phyloP scores from a whole-genome alignment of 2,113 vertebrate genomes.

The Oreochromis tanganicae region DNA sequence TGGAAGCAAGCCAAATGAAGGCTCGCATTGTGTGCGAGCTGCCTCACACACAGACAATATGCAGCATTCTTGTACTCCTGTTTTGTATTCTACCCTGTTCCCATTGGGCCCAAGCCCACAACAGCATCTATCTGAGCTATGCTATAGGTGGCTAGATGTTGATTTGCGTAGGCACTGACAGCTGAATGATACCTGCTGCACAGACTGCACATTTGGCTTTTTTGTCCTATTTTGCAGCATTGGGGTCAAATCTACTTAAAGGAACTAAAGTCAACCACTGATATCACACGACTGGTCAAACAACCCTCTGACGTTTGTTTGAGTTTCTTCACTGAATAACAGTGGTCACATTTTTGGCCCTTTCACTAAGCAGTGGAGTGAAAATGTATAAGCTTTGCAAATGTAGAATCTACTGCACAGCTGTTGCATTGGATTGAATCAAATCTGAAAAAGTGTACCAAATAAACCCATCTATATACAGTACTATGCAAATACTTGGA shows the following conservation, averaged over 20 bases:
- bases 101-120: slow-evolving; percentile 23
- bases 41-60: slow-evolving; percentile 33
- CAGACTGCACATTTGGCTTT: not conserved
- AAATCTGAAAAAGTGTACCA: not conserved
- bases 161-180: not conserved
- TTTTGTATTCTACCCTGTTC: slow-evolving; percentile 17
- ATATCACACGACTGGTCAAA: not conserved
- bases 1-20: slow-evolving; percentile 42
- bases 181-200: not conserved
- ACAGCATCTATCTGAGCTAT: slow-evolving; percentile 27
- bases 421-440: not conserved
- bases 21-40: slow-evolving; percentile 36
- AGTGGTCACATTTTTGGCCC: not conserved
- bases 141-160: slow-evolving; percentile 24
- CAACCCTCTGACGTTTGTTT: not conserved
- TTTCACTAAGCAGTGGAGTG: not conserved
- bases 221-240: not conserved
- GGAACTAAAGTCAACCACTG: not conserved
- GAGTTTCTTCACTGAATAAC: not conserved
- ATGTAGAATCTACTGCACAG: not conserved
- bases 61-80: slow-evolving; percentile 35
- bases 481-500: not conserved
- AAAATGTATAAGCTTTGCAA: not conserved
- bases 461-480: not conserved
- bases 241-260: fast-evolving